Conservation (phyloP, 2,797 vertebrate genomes). For the Semotilus atromaculatus region DNA sequence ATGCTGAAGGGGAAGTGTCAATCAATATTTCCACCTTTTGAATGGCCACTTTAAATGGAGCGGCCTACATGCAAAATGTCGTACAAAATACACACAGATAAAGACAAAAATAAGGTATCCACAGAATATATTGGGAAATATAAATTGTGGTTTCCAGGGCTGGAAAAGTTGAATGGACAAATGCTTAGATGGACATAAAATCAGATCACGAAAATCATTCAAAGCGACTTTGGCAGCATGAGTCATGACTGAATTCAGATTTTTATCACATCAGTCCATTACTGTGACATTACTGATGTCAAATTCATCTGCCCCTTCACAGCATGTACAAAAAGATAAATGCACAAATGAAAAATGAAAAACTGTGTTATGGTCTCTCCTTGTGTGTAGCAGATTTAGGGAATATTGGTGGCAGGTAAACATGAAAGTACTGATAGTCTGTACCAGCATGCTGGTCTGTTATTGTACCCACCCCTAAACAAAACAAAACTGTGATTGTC, state of each 20-base stretch:
- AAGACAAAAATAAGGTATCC: neutral
- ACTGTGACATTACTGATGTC: neutral
- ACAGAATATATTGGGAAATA: neutral
- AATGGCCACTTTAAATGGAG: slow-evolving; percentile 35
- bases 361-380: neutral
- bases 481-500: neutral
- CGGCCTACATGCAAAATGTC: slow-evolving; percentile 24
- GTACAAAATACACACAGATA: neutral
- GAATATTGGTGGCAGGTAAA: neutral
- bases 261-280: neutral
- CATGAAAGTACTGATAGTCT: neutral
- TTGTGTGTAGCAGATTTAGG: neutral
- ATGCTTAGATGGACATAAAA: neutral
- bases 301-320: neutral
- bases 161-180: neutral
- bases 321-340: neutral
- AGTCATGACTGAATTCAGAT: neutral
- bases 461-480: neutral
- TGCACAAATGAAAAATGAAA: neutral
- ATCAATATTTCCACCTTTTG: slow-evolving; percentile 44
- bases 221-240: neutral
- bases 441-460: neutral
- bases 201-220: neutral
- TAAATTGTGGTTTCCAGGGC: neutral
- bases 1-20: slow-evolving; percentile 36